A percentile compares a stretch with the other conserved stretches of the same genome.
phyloP scores from a whole-genome alignment of 2,888 invertebrate genomes.

The Drosophila buzzatii region DNA sequence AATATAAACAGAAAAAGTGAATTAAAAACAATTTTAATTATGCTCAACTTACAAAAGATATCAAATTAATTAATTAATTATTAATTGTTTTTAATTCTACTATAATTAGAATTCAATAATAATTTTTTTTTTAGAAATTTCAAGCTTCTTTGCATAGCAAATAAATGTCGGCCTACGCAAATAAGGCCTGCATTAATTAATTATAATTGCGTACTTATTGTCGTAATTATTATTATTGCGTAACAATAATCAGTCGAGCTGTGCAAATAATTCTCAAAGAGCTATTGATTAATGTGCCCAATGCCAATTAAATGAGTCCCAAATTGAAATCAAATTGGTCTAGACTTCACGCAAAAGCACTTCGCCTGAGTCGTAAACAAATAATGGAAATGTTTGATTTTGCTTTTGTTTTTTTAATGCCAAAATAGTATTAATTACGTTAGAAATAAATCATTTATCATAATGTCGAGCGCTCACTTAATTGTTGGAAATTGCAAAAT shows the following conservation, averaged over 20 bases:
- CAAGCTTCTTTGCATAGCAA: not conserved
- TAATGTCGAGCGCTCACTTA: constrained; percentile 22
- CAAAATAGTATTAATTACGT: constrained; percentile 42
- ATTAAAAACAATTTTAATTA: not conserved
- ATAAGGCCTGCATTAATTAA: constrained; percentile 17
- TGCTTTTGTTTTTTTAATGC: not conserved
- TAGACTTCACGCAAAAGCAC: constrained; percentile 18
- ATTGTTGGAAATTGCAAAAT: constrained; percentile 20
- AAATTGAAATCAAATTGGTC: constrained; percentile 20
- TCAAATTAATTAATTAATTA: not conserved
- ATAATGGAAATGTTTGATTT: constrained; percentile 26
- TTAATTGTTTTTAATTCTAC: not conserved
- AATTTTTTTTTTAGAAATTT: not conserved
- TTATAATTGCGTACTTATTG: constrained; percentile 52
- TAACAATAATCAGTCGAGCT: constrained; percentile 27
- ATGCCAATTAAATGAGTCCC: constrained; percentile 57
- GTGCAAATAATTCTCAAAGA: constrained; percentile 31
- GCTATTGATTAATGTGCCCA: constrained; percentile 63
- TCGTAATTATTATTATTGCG: constrained; percentile 23
- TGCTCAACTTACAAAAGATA: not conserved
- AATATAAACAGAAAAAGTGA: not conserved
- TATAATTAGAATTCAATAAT: not conserved
- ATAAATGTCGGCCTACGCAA: constrained; percentile 16
- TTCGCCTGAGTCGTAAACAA: constrained; percentile 4
- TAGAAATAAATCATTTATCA: constrained; percentile 49